Evolutionary conservation across 1,140 invertebrate species (phyloP).

Genomic region (Panulirus ornatus): DNA sequence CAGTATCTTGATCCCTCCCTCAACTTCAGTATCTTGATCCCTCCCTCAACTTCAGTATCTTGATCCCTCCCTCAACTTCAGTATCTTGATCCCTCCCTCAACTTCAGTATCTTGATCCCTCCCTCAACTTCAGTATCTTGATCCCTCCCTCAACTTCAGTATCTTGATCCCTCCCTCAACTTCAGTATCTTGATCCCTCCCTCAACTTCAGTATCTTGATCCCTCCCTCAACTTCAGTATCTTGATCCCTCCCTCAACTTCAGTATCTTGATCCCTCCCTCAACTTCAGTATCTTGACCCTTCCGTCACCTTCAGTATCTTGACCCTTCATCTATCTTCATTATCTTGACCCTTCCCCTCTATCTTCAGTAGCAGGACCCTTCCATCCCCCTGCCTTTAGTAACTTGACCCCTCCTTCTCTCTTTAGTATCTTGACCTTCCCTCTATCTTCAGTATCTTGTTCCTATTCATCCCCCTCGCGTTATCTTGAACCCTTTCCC

Average conservation of each 20-base stretch:
- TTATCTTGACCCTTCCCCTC: background rate
- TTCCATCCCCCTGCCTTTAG: background rate
- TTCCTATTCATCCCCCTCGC: background rate
- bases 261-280: background rate
- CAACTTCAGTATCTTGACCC: background rate
- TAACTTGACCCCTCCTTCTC: background rate
- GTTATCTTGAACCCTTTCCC: background rate
- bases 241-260: background rate
- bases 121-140: background rate
- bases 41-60: background rate
- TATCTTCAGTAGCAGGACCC: background rate
- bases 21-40: background rate
- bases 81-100: background rate
- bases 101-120: background rate
- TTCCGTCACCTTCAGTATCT: background rate
- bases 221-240: too few species aligned
- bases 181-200: background rate
- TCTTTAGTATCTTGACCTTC: background rate
- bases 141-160: background rate
- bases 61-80: background rate
- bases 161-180: background rate
- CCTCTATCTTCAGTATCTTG: background rate
- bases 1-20: background rate
- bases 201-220: too few species aligned
- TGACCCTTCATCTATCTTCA: background rate